A percentile compares a stretch with the other conserved stretches of the same genome.
Conservation (phyloP, 2,888 invertebrate genomes). For the Euplexia lucipara region DNA sequence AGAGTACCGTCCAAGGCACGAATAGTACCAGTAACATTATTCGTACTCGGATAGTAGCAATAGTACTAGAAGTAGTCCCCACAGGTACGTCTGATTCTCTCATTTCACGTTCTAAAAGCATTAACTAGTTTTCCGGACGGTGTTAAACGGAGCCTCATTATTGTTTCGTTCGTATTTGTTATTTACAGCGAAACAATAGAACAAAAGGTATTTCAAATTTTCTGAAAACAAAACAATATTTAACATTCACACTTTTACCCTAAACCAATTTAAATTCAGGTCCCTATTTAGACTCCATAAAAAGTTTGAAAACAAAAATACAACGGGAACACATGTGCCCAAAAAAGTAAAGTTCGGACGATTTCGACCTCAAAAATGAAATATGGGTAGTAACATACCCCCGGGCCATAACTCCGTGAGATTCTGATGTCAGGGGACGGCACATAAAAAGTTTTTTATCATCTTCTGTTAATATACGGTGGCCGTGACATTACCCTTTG, state of each 20-base stretch:
- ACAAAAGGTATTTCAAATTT: conserved; percentile 15
- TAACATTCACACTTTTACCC: conserved; percentile 25
- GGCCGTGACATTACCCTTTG: conserved; percentile 60
- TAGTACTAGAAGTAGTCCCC: no score
- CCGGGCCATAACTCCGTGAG: conserved; percentile 54
- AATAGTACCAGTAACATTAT: no score
- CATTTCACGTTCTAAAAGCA: conserved; percentile 21
- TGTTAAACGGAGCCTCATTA: neutral
- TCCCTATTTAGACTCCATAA: conserved; percentile 38
- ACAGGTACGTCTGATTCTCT: neutral
- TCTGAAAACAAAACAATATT: conserved; percentile 24
- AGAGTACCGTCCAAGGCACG: no score
- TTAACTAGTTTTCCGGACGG: conserved; percentile 3
- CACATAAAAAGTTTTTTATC: conserved; percentile 63
- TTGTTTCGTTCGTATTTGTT: neutral
- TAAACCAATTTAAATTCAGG: conserved; percentile 34
- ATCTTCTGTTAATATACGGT: conserved; percentile 60
- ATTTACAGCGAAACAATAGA: conserved; percentile 8
- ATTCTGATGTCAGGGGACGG: conserved; percentile 48
- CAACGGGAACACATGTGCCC: conserved; percentile 33
- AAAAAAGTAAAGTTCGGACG: conserved; percentile 47
- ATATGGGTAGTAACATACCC: conserved; percentile 57
- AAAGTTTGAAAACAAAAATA: conserved; percentile 50
- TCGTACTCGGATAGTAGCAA: no score
- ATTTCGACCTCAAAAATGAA: conserved; percentile 59